Evolutionary conservation across 1,140 invertebrate genomes (phyloP).

Genomic region (Paraescarpia echinospica): DNA sequence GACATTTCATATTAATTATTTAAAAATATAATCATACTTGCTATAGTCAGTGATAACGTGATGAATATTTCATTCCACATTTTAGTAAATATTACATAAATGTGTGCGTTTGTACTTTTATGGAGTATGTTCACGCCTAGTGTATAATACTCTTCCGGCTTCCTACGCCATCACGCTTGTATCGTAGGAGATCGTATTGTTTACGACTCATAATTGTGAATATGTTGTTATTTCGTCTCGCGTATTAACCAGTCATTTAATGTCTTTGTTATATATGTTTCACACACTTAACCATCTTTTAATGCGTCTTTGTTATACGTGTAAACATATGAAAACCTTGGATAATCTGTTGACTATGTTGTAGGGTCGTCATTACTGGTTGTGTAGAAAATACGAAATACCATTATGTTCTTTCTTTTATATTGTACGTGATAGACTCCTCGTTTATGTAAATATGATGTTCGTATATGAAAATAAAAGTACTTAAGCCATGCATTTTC

Average conservation of each 20-base stretch:
- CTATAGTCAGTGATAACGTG: neutral
- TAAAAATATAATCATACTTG: neutral
- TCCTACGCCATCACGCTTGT: neutral
- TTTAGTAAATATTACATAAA: neutral
- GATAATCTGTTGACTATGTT: neutral
- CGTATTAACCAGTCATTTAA: neutral
- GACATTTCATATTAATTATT: neutral
- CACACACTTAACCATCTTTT: neutral
- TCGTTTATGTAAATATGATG: constrained; percentile 1
- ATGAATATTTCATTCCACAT: neutral
- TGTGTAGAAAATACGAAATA: neutral
- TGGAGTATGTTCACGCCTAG: neutral
- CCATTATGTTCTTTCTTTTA: neutral
- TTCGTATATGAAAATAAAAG: constrained; percentile 2
- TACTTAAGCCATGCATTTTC: neutral
- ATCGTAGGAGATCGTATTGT: neutral
- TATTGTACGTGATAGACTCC: neutral
- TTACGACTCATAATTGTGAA: neutral
- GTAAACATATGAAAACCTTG: neutral
- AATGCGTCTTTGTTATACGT: neutral
- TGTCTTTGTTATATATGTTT: neutral
- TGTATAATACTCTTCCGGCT: neutral
- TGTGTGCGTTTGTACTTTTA: neutral
- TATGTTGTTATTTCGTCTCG: neutral
- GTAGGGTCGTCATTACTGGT: neutral